Conservation (phyloP, 2,113 vertebrate species). For the Piliocolobus tephrosceles region DNA sequence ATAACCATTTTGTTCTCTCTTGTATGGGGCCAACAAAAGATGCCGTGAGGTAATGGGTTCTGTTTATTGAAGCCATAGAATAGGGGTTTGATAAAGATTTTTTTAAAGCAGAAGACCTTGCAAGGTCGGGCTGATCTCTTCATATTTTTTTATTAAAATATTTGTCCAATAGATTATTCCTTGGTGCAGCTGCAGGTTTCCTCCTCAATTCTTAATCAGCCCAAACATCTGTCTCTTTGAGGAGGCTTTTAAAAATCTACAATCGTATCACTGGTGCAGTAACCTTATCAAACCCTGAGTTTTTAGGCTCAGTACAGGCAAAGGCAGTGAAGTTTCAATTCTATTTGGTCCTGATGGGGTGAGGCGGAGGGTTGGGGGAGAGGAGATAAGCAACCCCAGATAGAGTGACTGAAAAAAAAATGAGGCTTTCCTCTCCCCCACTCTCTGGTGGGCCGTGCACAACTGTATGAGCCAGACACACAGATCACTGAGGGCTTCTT, state of each 20-base stretch:
- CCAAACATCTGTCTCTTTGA: constrained; percentile 85
- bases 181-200: constrained; percentile 82
- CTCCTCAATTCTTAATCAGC: constrained; percentile 79
- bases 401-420: background rate
- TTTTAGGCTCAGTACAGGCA: constrained; percentile 49
- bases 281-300: constrained; percentile 71
- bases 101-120: constrained; percentile 91
- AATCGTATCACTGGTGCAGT: constrained; percentile 69
- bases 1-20: constrained; percentile 99
- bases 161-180: constrained; percentile 84
- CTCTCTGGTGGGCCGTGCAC: background rate
- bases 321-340: constrained; percentile 50
- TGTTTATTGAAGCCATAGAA: constrained; percentile 99
- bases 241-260: constrained; percentile 66
- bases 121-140: constrained; percentile 92
- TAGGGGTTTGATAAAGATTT: constrained; percentile 99
- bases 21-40: constrained; percentile 99
- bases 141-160: constrained; percentile 85
- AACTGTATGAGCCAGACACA: background rate
- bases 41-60: constrained; percentile 99
- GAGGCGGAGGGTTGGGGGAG: background rate
- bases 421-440: background rate
- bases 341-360: constrained; percentile 41
- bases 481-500: background rate
- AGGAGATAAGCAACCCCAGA: background rate